These are phyloP conservation scores for Anarhynchus alexandrinus DNA, from an alignment of 2,113 vertebrate species.

Conservation along the genomic window DNA sequence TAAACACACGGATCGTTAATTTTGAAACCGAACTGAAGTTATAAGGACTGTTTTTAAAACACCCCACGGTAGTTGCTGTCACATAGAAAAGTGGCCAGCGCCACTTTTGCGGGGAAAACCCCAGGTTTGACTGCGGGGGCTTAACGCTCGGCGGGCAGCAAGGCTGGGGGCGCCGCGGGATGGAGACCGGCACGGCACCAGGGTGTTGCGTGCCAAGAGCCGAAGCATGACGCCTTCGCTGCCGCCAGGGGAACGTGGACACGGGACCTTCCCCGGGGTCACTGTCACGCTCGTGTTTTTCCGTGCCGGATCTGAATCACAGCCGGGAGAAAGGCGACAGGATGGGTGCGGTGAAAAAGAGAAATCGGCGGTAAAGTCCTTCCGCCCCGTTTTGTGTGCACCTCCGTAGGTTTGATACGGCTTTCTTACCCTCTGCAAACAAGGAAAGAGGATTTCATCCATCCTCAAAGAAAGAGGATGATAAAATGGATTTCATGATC, in stretches of 20 bases:
- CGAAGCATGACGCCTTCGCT: no score
- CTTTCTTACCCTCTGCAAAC: neutral
- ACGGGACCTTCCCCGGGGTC: fast-evolving
- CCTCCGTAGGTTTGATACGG: fast-evolving
- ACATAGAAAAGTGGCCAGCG: fast-evolving
- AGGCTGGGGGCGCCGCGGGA: no score
- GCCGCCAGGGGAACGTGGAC: fast-evolving
- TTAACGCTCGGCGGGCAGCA: fast-evolving
- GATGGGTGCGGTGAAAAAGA: neutral
- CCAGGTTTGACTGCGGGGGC: neutral
- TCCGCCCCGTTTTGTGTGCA: fast-evolving
- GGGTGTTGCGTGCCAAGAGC: no score
- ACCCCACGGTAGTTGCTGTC: fast-evolving
- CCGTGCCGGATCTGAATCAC: fast-evolving
- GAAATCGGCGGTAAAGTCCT: fast-evolving
- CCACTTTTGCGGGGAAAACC: fast-evolving
- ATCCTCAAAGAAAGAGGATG: neutral
- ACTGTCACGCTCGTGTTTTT: fast-evolving
- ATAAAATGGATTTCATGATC: neutral
- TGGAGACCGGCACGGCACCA: no score
- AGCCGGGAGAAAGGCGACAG: neutral
- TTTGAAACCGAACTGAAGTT: fast-evolving
- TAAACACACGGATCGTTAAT: fast-evolving
- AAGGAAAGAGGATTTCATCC: neutral
- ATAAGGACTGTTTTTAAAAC: fast-evolving